Evolutionary conservation across 2,888 invertebrate species (phyloP).

Genomic region (Ormyrus pomaceus): DNA sequence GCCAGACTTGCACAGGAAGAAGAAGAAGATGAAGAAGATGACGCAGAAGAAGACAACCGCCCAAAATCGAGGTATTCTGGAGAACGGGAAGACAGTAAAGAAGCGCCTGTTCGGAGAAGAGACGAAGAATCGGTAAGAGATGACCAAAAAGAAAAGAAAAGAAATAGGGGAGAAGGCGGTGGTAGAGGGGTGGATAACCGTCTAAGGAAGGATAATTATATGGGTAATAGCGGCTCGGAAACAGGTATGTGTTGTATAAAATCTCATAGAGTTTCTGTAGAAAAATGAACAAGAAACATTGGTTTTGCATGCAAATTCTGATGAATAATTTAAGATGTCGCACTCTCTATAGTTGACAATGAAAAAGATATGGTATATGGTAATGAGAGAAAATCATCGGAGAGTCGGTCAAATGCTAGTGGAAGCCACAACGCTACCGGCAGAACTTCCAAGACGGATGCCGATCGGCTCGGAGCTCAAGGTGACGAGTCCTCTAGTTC

Average conservation of each 20-base stretch:
- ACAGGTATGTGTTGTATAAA: constrained; percentile 68
- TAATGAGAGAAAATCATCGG: constrained; percentile 72
- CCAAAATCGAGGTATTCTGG: constrained; percentile 12
- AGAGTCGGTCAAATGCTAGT: constrained; percentile 67
- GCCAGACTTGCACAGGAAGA: constrained; percentile 82
- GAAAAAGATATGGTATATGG: constrained; percentile 72
- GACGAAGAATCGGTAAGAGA: constrained; percentile 31
- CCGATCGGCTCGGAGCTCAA: constrained; percentile 33
- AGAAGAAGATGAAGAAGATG: constrained; percentile 67
- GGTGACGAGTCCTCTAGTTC: constrained; percentile 49
- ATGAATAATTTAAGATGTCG: constrained; percentile 53
- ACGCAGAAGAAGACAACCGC: constrained; percentile 22
- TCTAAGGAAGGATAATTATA: constrained; percentile 67
- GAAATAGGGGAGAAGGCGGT: constrained; percentile 26
- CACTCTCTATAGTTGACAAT: constrained; percentile 70
- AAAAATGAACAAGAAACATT: constrained; percentile 34
- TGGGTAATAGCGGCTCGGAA: constrained; percentile 71
- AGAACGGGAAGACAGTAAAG: constrained; percentile 1
- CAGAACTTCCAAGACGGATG: constrained; percentile 28
- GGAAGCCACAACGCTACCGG: constrained; percentile 7
- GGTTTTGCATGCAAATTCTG: constrained; percentile 2
- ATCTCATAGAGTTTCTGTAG: neutral
- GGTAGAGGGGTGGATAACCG: constrained; percentile 53
- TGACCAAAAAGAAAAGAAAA: constrained; percentile 52
- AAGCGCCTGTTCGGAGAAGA: constrained; percentile 3